phyloP scores from a whole-genome alignment of 2,797 vertebrate genomes.

The Chiloscyllium punctatum region DNA sequence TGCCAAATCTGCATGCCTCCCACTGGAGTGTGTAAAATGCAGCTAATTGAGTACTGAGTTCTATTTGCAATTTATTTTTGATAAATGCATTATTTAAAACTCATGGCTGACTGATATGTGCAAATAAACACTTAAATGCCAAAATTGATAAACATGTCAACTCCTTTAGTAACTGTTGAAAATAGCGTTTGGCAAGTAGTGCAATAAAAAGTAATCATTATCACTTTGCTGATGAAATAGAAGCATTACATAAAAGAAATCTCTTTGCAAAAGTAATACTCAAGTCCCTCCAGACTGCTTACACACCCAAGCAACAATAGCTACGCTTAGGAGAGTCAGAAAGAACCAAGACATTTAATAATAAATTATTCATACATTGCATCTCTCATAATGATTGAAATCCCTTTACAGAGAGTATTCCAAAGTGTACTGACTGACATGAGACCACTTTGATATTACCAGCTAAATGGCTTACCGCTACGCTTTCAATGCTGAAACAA shows the following conservation, averaged over 20 bases:
- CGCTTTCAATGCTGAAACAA: neutral
- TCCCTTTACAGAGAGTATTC: neutral
- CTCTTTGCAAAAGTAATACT: neutral
- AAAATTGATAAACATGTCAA: neutral
- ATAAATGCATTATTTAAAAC: neutral
- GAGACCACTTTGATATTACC: neutral
- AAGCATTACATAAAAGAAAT: neutral
- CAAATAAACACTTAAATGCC: neutral
- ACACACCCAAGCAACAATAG: neutral
- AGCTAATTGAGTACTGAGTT: neutral
- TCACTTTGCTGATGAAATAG: neutral
- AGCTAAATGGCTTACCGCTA: neutral
- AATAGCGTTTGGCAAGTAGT: neutral
- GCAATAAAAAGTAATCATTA: neutral
- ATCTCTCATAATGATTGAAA: neutral
- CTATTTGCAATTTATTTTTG: neutral
- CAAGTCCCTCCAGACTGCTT: neutral
- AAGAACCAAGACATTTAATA: neutral
- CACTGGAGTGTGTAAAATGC: no score
- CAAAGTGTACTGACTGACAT: neutral
- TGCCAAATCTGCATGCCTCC: no score
- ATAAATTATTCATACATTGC: constrained; percentile 17
- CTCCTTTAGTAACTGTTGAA: neutral
- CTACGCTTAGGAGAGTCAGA: neutral
- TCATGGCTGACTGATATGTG: neutral